Percentiles rank a stretch among this genome's conserved stretches.
These are phyloP conservation scores for Poeciliopsis turrubarensis DNA, from an alignment of 2,113 vertebrate species.

Conservation along the genomic window DNA sequence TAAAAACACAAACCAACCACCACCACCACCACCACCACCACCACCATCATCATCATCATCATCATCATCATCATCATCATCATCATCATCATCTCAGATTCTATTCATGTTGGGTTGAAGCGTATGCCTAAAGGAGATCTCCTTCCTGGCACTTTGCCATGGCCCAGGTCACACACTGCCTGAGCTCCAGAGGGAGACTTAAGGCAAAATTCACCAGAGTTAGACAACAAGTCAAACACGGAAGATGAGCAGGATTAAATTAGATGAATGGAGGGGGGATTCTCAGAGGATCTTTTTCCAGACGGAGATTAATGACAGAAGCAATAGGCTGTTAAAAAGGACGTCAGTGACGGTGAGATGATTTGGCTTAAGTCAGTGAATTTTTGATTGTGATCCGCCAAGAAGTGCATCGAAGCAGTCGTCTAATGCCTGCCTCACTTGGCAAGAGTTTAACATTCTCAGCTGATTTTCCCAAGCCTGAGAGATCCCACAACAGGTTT, in stretches of 20 bases:
- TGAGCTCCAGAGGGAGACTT: slow-evolving; percentile 3
- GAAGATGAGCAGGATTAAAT: slow-evolving; percentile 23
- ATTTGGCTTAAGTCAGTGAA: background rate
- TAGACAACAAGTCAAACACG: slow-evolving; percentile 25
- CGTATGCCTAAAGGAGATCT: slow-evolving; percentile 38
- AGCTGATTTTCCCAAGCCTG: too few relatives aligned
- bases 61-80: slow-evolving; percentile 5
- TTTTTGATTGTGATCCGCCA: too few relatives aligned
- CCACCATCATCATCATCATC: slow-evolving; percentile 18
- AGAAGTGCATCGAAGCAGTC: too few relatives aligned
- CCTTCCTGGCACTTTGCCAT: slow-evolving; percentile 14
- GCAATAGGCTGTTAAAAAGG: background rate
- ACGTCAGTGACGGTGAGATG: background rate
- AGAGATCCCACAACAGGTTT: too few relatives aligned
- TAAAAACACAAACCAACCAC: slow-evolving; percentile 26
- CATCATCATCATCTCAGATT: slow-evolving; percentile 32
- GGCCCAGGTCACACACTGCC: slow-evolving; percentile 5
- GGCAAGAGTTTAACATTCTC: too few relatives aligned
- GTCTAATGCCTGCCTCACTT: too few relatives aligned
- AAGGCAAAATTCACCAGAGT: slow-evolving; percentile 19
- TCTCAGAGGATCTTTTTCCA: background rate
- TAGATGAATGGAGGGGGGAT: background rate
- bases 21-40: slow-evolving; percentile 3
- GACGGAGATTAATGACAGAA: background rate
- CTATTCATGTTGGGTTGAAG: slow-evolving; percentile 43